Evolutionary conservation across 1,140 invertebrate genomes (phyloP).

Genomic region (Babylonia areolata): DNA sequence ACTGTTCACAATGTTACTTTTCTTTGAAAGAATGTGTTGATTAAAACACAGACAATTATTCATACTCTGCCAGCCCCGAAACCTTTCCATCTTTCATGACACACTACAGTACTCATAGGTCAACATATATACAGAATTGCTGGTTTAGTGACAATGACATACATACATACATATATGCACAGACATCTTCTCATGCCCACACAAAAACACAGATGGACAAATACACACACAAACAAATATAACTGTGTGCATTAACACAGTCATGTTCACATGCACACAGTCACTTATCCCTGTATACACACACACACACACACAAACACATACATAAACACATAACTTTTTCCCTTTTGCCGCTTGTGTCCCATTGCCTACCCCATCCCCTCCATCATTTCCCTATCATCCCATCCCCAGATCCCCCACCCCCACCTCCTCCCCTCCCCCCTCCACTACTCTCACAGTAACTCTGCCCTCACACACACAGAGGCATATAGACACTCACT

Average conservation of each 20-base stretch:
- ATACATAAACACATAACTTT: not conserved
- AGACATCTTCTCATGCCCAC: not conserved
- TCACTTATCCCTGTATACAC: not conserved
- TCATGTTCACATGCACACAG: not conserved
- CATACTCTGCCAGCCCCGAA: too few relatives aligned
- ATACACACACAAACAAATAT: not conserved
- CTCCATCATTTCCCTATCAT: not conserved
- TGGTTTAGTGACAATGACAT: not conserved
- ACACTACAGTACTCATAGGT: not conserved
- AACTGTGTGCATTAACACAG: too few relatives aligned
- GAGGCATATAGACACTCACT: too few relatives aligned
- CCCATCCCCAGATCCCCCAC: not conserved
- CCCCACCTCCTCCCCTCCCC: not conserved
- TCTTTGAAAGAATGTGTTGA: too few relatives aligned
- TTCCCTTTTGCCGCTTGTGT: too few relatives aligned
- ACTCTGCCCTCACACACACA: too few relatives aligned
- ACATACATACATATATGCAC: not conserved
- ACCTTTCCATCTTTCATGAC: too few relatives aligned
- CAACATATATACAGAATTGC: not conserved
- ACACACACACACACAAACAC: slow-evolving; percentile 4
- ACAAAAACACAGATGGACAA: not conserved
- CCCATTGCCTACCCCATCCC: too few relatives aligned
- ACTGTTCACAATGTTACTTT: too few relatives aligned
- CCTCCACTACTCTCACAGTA: not conserved
- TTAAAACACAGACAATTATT: too few relatives aligned